phyloP scores from a whole-genome alignment of 1,140 invertebrate genomes.

The Drosophila pseudoananassae region DNA sequence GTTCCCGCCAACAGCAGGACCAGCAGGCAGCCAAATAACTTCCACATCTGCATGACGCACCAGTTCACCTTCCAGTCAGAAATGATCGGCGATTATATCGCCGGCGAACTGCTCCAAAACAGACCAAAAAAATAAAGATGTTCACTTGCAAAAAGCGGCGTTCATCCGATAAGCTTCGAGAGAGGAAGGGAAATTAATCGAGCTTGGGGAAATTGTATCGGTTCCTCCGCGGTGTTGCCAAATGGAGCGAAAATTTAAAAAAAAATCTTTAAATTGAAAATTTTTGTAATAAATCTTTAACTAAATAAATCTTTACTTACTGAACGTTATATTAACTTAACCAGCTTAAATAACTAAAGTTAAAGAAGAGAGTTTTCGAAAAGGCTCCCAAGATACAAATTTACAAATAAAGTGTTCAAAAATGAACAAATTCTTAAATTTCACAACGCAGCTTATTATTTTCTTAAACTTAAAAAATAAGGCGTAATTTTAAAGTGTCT shows the following conservation, averaged over 20 bases:
- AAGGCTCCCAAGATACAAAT: no score
- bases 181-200: not conserved
- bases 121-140: not conserved
- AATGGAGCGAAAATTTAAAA: not conserved
- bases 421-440: no score
- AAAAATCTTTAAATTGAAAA: not conserved
- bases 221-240: not conserved
- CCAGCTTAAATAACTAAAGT: no score
- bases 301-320: no score
- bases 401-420: no score
- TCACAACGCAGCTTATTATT: no score
- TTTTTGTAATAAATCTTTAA: not conserved
- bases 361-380: no score
- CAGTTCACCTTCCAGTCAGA: slow-evolving; percentile 1
- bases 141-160: not conserved
- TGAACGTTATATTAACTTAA: no score
- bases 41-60: slow-evolving; percentile 3
- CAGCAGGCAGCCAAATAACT: not conserved
- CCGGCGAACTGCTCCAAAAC: not conserved
- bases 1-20: slow-evolving; percentile 5
- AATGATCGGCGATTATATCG: not conserved
- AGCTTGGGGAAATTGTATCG: not conserved
- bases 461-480: no score
- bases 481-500: no score
- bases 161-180: not conserved